Evolutionary conservation across 1,140 invertebrate species (phyloP), one percentile per base, ranked within the genome.

Genomic region (Leptinotarsa undecemlineata): DNA sequence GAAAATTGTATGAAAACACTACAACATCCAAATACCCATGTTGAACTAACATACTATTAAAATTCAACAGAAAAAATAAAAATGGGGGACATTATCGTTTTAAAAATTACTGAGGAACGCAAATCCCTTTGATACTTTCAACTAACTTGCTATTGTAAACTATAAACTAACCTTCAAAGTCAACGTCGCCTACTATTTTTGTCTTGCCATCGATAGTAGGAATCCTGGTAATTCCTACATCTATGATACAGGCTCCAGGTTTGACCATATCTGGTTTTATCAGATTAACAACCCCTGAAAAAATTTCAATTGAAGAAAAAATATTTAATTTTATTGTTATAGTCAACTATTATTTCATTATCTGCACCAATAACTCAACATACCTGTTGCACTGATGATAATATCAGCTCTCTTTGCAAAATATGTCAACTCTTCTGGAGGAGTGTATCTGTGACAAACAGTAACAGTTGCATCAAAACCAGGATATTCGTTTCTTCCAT

Each of bases 251-350:
- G 61, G 93, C 94, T n/a, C 95, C 95, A 6, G 92, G 90, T 83
- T 96, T 97, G 3, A 97, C 87, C 93, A 97, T 96, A 68, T 95
- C 90, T 19, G 91, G 91, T 72, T 89, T 94, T 64, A 97, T 93
- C 5, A 97, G 86, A 42, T 91, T 90, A 5, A 94, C 93, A 71
- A 95, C 89, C 74, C 94, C 93, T 90, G n/a, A 2, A 20, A 20
- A 71, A 17, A 62, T 6, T 6, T 33, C 26, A 71, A 14, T 26
- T 33, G 48, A 69, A 2, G 19, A 20, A 57, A 69, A 48, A 69
- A 5, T n/a, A 3, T n/a, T n/a, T 66, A 23, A 48, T 69, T 48
- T n/a, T 17, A 17, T 19, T 33, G 33, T 33, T 0, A 42, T 0
- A 0, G 0, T 3, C 33, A 42, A 33, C 33, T 33, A 33, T 33